Base-by-base conservation (phyloP, 2,888 invertebrate species). In the Papilio protenor region DNA sequence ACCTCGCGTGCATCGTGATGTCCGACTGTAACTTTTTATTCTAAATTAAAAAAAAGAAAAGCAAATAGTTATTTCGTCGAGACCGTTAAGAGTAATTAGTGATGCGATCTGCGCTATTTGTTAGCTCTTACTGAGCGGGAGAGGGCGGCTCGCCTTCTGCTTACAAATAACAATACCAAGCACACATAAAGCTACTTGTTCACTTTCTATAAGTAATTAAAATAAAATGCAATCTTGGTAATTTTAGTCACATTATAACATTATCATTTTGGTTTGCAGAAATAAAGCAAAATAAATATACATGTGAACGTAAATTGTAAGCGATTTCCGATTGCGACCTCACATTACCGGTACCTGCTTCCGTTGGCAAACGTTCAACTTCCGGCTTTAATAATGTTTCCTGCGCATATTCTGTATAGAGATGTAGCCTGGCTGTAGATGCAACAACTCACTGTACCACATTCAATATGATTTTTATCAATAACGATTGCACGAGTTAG, bases 361-460 rank as follows among this genome's bases (percentile, higher is more conserved):
- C 8, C 55, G n/a, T 18, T 55, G 55, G 55, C n/a, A 55, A 55
- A 55, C 55, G 3, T 55, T n/a, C 55, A 55, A 55, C 55, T 55
- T n/a, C 55, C 55, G n/a, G 55, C 55, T 55, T 18, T 55, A 55
- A 55, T 55, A 55, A 55, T n/a, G n/a, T 55, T n/a, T n/a, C n/a
- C 55, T 55, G 14, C 49, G 49, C 49, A 14, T 14, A 12, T 49
- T 14, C 49, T 49, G 49, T 49, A 49, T 49, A 4, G 49, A 49
- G 49, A 49, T 49, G 49, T 4, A 49, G 49, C 14, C 16, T 49
- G 3, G 16, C 49, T 8, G 40, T 40, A 40, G 40, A 40, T 40
- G 40, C 12, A 49, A 49, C 49, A 49, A 49, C 49, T 14, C 49
- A 11, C 47, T 47, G 12, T 47, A 12, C 11, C 47, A 14, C 49